Evolutionary conservation across 23 tunicate species (phyloP), one percentile per base, ranked within the genome.

Genomic region (Diplosoma virens): DNA sequence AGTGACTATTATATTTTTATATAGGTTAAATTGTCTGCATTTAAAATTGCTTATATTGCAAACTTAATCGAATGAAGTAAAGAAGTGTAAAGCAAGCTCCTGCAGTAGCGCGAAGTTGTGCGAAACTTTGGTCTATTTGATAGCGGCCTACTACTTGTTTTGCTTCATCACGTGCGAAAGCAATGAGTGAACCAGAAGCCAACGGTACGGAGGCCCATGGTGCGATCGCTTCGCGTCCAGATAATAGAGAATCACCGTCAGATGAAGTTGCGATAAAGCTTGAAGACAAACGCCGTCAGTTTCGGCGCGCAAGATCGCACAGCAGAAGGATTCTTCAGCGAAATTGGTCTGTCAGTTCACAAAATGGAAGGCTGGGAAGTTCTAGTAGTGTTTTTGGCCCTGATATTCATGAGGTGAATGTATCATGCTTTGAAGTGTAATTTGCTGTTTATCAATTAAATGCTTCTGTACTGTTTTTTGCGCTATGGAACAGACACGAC

Each of bases 291-390:
- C 37, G 94, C 1, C 55, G 76, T 2, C 65, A 46, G 32, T 41
- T 87, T 47, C 76, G 94, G 32, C 77, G 67, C 33, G 87, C 84
- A 54, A 75, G 79, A 29, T 81, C 87, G 29, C 72, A 87, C 54
- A 81, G 73, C 81, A 63, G 86, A 37, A 37, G 94, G 17, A 66
- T 75, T 5, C 33, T 87, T 37, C 74, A 66, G 3, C 70, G 82
- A 1, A 78, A 74, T 25, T 30, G 23, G 5, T 86, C 89, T 6
- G 37, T 66, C 59, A 76, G 80, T 33, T 72, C 78, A 25, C 36
- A 32, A 72, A 24, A 33, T 4, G 76, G 78, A 30, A 84, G 83
- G 32, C 59, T 84, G 31, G 89, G 77, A 46, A 84, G 89, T 67
- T 32, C 37, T 16, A 83, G 82, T 33, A 84, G 89, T 41, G 84